Percentiles rank a stretch among this genome's conserved stretches.
Conservation (phyloP, 2,113 vertebrate genomes). For the Oreochromis tanganicae region DNA sequence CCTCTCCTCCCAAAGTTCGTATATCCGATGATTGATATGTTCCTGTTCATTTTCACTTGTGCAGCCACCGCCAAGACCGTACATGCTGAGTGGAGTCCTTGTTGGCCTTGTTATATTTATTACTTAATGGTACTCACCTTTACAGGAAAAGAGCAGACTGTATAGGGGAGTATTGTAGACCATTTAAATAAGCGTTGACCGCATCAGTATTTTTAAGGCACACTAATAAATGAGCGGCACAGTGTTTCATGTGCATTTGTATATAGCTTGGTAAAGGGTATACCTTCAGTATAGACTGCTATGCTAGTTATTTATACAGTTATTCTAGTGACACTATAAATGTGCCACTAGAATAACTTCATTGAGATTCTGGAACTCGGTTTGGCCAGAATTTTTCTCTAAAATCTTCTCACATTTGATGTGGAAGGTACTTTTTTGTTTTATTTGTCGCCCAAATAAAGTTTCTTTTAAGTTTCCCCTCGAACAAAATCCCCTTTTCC, state of each 20-base stretch:
- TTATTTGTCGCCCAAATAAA: background rate
- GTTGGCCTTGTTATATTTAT: background rate
- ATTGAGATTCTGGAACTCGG: background rate
- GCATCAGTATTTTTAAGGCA: background rate
- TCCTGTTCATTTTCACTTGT: background rate
- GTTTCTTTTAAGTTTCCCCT: background rate
- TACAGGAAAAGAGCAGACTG: background rate
- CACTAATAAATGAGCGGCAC: background rate
- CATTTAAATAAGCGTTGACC: background rate
- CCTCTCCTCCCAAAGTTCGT: background rate
- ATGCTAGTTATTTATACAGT: background rate
- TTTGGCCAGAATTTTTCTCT: background rate
- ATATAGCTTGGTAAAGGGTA: constrained; percentile 5
- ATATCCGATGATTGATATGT: background rate
- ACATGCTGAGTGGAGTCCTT: background rate
- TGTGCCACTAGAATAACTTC: background rate
- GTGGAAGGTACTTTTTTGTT: background rate
- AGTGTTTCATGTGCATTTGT: background rate
- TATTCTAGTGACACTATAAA: background rate
- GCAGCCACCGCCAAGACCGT: background rate
- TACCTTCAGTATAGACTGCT: background rate
- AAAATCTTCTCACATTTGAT: background rate
- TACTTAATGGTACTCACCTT: background rate
- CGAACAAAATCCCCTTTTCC: background rate
- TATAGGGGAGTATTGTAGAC: background rate